phyloP scores from a whole-genome alignment of 2,113 vertebrate genomes.

The Xenopus borealis region DNA sequence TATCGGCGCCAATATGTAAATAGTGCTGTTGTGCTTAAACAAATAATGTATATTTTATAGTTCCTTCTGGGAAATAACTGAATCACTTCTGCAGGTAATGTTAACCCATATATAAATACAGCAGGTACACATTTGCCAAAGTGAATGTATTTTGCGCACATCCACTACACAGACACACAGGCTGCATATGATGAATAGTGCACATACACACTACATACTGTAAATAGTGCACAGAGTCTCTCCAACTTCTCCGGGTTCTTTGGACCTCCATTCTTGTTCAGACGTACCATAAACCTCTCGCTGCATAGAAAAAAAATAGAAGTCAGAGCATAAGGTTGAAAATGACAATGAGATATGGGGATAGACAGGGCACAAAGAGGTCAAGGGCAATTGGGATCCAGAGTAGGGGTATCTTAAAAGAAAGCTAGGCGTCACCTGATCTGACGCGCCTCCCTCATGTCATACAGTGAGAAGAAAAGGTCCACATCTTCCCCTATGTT shows the following conservation, averaged over 20 bases:
- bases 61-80: too few species aligned
- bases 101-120: too few species aligned
- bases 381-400: neutral
- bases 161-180: too few species aligned
- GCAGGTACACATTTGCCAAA: too few species aligned
- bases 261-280: slow-evolving; percentile 95
- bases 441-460: slow-evolving; percentile 89
- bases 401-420: neutral
- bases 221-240: slow-evolving; percentile 91
- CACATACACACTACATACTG: slow-evolving; percentile 66
- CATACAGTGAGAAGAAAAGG: slow-evolving; percentile 89
- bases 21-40: too few species aligned
- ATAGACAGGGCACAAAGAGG: neutral
- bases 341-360: neutral
- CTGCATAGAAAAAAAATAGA: slow-evolving; percentile 62
- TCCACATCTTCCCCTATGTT: slow-evolving; percentile 95
- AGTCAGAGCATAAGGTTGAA: neutral
- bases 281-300: slow-evolving; percentile 93
- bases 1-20: too few species aligned
- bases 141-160: too few species aligned
- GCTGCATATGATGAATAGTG: neutral
- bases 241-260: slow-evolving; percentile 94
- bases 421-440: slow-evolving; percentile 76
- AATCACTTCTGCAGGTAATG: too few species aligned
- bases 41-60: too few species aligned